Percentiles rank a stretch among this genome's conserved stretches.
phyloP scores from a whole-genome alignment of 2,113 vertebrate species.

The Antechinus stuartii region DNA sequence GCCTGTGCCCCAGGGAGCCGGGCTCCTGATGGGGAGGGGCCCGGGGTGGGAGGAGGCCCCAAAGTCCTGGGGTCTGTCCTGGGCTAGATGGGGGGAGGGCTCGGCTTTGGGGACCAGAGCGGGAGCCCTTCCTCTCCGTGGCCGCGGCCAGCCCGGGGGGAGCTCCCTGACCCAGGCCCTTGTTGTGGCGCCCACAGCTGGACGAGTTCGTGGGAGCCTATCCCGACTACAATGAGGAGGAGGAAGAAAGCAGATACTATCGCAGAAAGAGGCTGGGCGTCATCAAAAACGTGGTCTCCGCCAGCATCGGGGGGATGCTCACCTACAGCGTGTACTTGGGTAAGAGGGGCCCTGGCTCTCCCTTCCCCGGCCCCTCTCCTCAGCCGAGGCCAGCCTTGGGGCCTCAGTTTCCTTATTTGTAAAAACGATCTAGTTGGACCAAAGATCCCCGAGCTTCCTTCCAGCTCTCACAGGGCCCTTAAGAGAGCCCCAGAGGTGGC shows the following conservation, averaged over 20 bases:
- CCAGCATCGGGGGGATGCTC: constrained; percentile 91
- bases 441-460: too few relatives aligned
- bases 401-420: neutral
- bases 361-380: neutral
- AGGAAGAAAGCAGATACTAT: constrained; percentile 96
- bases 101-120: neutral
- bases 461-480: too few relatives aligned
- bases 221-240: constrained; percentile 95
- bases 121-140: too few relatives aligned
- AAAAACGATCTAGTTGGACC: neutral
- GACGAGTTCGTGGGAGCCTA: constrained; percentile 93
- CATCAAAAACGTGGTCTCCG: constrained; percentile 92
- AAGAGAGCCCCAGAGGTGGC: too few relatives aligned
- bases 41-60: too few relatives aligned
- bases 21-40: neutral
- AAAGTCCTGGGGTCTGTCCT: neutral
- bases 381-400: neutral
- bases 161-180: too few relatives aligned
- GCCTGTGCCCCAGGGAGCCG: too few relatives aligned
- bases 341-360: constrained; percentile 66
- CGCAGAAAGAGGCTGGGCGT: constrained; percentile 93
- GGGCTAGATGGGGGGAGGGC: neutral
- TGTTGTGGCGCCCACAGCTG: constrained; percentile 84
- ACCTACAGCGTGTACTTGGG: constrained; percentile 95
- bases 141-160: too few relatives aligned